Evolutionary conservation across 1,140 invertebrate species (phyloP), one percentile per base, ranked within the genome.

Genomic region (Brachionus paranguensis): DNA sequence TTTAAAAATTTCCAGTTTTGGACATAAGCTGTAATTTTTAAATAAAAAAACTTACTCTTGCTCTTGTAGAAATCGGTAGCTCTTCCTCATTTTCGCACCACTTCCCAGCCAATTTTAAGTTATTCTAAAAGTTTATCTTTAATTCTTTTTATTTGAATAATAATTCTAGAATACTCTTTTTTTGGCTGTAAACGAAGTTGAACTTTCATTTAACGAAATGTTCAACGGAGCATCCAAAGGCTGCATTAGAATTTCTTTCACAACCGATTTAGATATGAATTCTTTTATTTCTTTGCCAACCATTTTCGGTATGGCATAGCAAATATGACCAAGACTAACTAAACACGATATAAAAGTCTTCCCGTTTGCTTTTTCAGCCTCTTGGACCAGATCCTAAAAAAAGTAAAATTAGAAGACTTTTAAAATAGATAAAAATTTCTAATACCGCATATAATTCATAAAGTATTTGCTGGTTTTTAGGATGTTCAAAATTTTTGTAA

Each of bases 241-340:
- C 87, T 96, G 94, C 85, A 97, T 95, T 24, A 98, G 90, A 1
- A 98, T 91, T 87, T 97, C 95, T 90, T 97, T 97, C 1, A 98
- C 95, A 88, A 98, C 95, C 90, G 95, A 94, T 89, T 96, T 93
- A 3, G 95, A 96, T 60, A 98, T 94, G 87, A 97, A 95, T 88
- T 94, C 95, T 90, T 97, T 97, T 85, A 97, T 95, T 88, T 94
- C 87, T 92, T 85, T 93, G 92, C 86, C 93, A 93, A 91, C 96
- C 87, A 93, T 93, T 84, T 96, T 93, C 0, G 96, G 95, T 89
- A 96, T 95, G 74, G 90, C 87, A 86, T 93, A 93, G 0, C 96
- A 95, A 86, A 98, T 95, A 89, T 98, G 96, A 50, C 96, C 96
- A 70, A 98, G 91, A 0, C 95, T 93, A 5, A 98, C 95, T 86